Evolutionary conservation across 2,797 vertebrate genomes (phyloP), one percentile per base, ranked within the genome.

Genomic region (Lagocephalus sceleratus): DNA sequence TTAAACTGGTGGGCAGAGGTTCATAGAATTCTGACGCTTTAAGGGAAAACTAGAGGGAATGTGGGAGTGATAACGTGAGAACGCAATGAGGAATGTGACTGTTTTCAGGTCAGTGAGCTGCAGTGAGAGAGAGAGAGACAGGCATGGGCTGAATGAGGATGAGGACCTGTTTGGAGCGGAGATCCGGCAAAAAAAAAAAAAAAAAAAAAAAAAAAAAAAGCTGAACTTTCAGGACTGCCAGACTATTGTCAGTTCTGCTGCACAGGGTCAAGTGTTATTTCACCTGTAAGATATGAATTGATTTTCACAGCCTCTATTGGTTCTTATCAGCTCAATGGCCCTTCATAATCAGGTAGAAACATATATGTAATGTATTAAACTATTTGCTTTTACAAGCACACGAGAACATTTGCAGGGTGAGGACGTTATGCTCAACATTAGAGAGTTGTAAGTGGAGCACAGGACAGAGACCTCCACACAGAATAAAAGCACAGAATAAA

Each of bases 71-170:
- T 68, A 66, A 66, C 76, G 58, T 55, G 73, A 68, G 63, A 60
- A 77, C 81, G 87, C 76, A 88, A 80, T 77, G 75, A 87, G 84
- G 87, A 89, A 88, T 88, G 88, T 35, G 47, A 76, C 69, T 83
- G 83, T 90, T 90, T 91, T 90, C 83, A 88, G 89, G 89, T 91
- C 89, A 90, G 76, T 89, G 88, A 85, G 76, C 80, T 72, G 72
- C 71, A 75, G 66, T 58, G 57, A 25, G 54, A 49, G 44, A 50
- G 54, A 66, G 56, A 73, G 8, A 64, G 60, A 29, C 10, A 66
- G 64, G 23, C 29, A 71, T 25, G 62, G 55, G 40, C n/a, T 51
- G 57, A 23, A 63, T 73, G 71, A 62, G 66, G 68, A 43, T 46
- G 66, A 71, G 74, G 79, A 75, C 69, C 76, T 75, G 49, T 63